Evolutionary conservation across 2,113 vertebrate species (phyloP), one percentile per base, ranked within the genome.

Genomic region (Vanacampus margaritifer): DNA sequence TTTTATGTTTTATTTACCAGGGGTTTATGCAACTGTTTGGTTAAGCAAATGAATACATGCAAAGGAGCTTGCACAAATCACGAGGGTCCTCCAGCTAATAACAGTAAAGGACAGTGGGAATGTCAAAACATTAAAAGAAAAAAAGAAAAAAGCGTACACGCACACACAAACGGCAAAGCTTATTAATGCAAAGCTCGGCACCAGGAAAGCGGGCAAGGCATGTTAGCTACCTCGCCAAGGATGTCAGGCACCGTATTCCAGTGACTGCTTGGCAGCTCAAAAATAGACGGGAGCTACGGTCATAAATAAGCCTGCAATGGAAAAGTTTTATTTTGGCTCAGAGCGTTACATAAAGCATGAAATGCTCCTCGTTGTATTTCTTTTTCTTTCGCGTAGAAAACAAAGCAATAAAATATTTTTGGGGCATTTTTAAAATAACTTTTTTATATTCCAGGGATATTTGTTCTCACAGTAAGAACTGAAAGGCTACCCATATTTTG

Each of bases 251-350:
- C 69, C 75, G 66, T 72, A 77, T 80, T 84, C 53, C 45, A 74
- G 68, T 48, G 6, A 69, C 24, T 32, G 54, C 7, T 57, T 17
- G 41, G 75, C 73, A 57, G 69, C 61, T 82, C 72, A 75, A 85
- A 87, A 82, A 86, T 75, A 81, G 81, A 80, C 66, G 59, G 62
- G 45, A 78, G 60, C 53, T 65, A n/a, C 12, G 5, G 74, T 73
- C 65, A 84, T 80, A 80, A 74, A 83, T 74, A 77, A 68, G 58
- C 66, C 79, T 61, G 64, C 75, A 80, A 81, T 79, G 71, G 78
- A 80, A 75, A 80, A 62, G 81, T 84, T 86, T 73, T 79, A 77
- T 85, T 83, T 79, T 79, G 81, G 77, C 79, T 72, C 75, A 59
- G 63, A 70, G 70, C 68, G 80, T 86, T 85, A 75, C 76, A 84